Evolutionary conservation across 2,888 invertebrate genomes (phyloP).

Genomic region (Escarpia spicata): DNA sequence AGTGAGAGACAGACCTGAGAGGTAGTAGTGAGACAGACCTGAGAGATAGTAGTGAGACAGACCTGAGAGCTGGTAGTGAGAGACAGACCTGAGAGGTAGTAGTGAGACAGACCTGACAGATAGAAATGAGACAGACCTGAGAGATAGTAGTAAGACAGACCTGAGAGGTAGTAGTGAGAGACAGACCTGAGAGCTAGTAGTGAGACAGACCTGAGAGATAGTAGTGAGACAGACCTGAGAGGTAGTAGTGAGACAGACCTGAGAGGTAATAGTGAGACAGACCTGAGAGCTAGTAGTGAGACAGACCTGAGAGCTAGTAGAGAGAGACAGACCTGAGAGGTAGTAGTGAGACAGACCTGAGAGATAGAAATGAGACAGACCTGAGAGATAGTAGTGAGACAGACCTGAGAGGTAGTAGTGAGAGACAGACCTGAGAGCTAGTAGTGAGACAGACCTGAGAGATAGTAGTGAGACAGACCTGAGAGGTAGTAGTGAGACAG

Average conservation of each 20-base stretch:
- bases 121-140: constrained; percentile 81
- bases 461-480: too few relatives aligned
- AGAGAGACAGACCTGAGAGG: constrained; percentile 83
- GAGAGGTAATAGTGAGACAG: constrained; percentile 85
- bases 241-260: constrained; percentile 82
- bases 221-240: constrained; percentile 77
- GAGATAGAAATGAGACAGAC: constrained; percentile 80
- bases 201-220: constrained; percentile 82
- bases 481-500: too few relatives aligned
- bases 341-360: constrained; percentile 80
- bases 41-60: constrained; percentile 84
- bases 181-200: constrained; percentile 81
- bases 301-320: constrained; percentile 83
- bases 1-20: constrained; percentile 81
- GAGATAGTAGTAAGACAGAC: constrained; percentile 81
- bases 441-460: constrained; percentile 63
- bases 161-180: constrained; percentile 90
- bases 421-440: constrained; percentile 84
- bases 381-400: constrained; percentile 88
- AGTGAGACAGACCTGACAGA: constrained; percentile 83
- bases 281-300: constrained; percentile 86
- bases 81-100: constrained; percentile 81
- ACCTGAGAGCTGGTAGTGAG: constrained; percentile 86
- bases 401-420: constrained; percentile 83
- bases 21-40: constrained; percentile 83